Percentiles rank a stretch among this genome's conserved stretches.
Conservation (phyloP, 2,797 vertebrate species). For the Leontocebus nigricollis region DNA sequence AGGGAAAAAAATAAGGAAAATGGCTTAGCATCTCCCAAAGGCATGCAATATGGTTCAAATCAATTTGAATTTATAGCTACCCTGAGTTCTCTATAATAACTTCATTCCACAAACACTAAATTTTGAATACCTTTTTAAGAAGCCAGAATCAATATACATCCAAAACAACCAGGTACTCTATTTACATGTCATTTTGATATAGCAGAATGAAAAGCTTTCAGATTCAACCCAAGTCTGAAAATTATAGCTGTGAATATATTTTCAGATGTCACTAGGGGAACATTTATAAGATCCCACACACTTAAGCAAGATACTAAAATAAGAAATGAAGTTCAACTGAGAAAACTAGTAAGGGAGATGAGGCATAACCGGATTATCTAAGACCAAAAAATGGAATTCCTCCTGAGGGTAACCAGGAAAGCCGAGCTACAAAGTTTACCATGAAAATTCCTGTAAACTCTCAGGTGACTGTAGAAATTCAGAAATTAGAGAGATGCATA, state of each 20-base stretch:
- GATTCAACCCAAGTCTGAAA: not conserved
- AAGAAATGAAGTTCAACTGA: slow-evolving; percentile 2
- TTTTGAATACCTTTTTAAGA: slow-evolving; percentile 70
- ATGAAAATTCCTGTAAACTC: not conserved
- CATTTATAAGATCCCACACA: not conserved
- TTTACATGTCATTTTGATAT: not conserved
- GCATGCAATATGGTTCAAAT: slow-evolving; percentile 61
- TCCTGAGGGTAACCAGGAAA: not conserved
- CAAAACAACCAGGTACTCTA: slow-evolving; percentile 25
- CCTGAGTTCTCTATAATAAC: slow-evolving; percentile 61
- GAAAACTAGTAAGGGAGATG: slow-evolving; percentile 34
- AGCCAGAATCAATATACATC: slow-evolving; percentile 32
- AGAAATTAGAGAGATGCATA: not conserved
- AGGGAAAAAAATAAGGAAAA: not conserved
- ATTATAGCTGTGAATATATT: not conserved
- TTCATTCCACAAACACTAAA: slow-evolving; percentile 74
- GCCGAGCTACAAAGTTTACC: not conserved
- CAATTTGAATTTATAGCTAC: slow-evolving; percentile 66
- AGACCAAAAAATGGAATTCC: not conserved
- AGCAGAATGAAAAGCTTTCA: slow-evolving; percentile 31
- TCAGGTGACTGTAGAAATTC: not conserved
- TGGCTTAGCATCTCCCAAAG: slow-evolving; percentile 52
- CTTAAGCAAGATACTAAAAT: slow-evolving; percentile 9
- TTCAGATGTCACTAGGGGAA: not conserved
- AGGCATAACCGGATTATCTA: not conserved